A percentile compares a stretch with the other conserved stretches of the same genome.
Evolutionary conservation across 2,888 invertebrate genomes (phyloP).

Genomic region (Idaea dimidiata): DNA sequence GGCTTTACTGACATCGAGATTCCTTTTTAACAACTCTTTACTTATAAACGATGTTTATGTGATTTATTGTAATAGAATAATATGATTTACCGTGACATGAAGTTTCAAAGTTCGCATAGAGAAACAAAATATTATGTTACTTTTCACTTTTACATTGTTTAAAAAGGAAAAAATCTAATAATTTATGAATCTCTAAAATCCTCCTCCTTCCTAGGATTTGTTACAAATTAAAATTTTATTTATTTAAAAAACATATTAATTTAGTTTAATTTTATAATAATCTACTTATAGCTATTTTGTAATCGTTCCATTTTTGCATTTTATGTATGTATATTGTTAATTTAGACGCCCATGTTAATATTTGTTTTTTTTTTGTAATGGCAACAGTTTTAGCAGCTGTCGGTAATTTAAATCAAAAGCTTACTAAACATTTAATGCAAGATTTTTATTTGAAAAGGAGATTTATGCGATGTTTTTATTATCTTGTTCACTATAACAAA

Average conservation of each 20-base stretch:
- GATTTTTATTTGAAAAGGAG: no score
- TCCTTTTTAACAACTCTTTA: neutral
- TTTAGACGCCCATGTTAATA: conserved; percentile 72
- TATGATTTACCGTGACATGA: no score
- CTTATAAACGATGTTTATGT: no score
- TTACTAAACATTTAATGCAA: no score
- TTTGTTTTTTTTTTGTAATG: conserved; percentile 44
- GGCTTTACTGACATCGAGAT: neutral
- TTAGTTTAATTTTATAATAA: conserved; percentile 50
- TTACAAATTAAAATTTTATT: conserved; percentile 56
- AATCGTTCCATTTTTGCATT: conserved; percentile 77
- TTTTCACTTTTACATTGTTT: no score
- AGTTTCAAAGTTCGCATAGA: no score
- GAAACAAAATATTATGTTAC: no score
- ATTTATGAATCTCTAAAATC: neutral
- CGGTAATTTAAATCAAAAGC: conserved; percentile 13
- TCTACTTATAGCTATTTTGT: conserved; percentile 40
- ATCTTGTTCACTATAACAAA: no score
- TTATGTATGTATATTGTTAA: conserved; percentile 75
- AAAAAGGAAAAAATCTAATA: neutral
- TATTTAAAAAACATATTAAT: conserved; percentile 53
- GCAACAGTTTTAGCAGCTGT: conserved; percentile 28
- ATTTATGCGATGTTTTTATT: no score
- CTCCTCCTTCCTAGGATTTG: conserved; percentile 71
- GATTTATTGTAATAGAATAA: no score